A percentile compares a stretch with the other conserved stretches of the same genome.
These are phyloP conservation scores for Aradophagus sp. DNA, from an alignment of 1,140 invertebrate species.

Conservation along the genomic window DNA sequence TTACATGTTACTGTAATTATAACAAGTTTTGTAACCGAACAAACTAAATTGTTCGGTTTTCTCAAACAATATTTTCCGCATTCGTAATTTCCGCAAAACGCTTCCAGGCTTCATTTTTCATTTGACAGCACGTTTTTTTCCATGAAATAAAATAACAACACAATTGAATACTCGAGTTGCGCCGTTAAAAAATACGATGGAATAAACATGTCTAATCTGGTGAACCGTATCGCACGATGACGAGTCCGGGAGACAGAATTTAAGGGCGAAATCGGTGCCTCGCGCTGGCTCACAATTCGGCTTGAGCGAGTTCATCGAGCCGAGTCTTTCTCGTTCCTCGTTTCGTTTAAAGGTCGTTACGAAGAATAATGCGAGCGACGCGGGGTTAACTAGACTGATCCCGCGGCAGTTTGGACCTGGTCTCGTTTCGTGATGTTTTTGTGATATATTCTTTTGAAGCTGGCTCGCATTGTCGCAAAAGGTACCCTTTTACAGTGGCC, in stretches of 20 bases:
- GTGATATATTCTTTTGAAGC: slow-evolving; percentile 51
- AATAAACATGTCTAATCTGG: slow-evolving; percentile 22
- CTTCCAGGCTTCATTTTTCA: no score
- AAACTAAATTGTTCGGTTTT: no score
- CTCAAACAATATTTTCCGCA: no score
- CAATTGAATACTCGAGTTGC: no score
- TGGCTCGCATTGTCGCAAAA: slow-evolving; percentile 36
- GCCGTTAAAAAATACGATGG: slow-evolving; percentile 12
- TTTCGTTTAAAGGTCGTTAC: slow-evolving; percentile 58
- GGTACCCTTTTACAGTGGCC: slow-evolving; percentile 38
- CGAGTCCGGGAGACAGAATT: slow-evolving; percentile 26
- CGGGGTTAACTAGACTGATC: slow-evolving; percentile 58
- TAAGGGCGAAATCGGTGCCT: slow-evolving; percentile 45
- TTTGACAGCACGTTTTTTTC: no score
- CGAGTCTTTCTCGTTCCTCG: slow-evolving; percentile 47
- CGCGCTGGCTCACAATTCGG: slow-evolving; percentile 45
- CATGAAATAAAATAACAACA: no score
- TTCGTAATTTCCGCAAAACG: no score
- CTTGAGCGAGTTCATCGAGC: slow-evolving; percentile 48
- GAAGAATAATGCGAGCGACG: slow-evolving; percentile 55
- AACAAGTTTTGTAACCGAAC: no score
- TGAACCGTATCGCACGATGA: slow-evolving; percentile 16
- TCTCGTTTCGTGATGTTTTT: slow-evolving; percentile 42
- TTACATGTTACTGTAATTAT: no score
- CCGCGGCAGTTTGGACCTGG: slow-evolving; percentile 48